phyloP scores from a whole-genome alignment of 1,140 invertebrate genomes.

The Hormaphis cornu region DNA sequence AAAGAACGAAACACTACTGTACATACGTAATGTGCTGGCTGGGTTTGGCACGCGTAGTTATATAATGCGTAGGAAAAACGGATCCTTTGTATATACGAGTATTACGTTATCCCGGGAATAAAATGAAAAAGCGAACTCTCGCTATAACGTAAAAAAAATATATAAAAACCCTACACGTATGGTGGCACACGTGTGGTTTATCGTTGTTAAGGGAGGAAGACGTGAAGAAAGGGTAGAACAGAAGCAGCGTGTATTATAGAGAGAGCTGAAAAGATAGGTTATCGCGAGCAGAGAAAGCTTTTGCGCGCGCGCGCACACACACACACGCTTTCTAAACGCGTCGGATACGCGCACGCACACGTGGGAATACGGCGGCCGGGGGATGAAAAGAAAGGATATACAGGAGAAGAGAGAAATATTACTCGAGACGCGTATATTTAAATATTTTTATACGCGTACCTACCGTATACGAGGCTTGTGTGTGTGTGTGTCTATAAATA shows the following conservation, averaged over 20 bases:
- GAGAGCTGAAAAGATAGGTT: conserved; percentile 23
- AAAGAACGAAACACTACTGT: neutral
- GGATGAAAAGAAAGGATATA: neutral
- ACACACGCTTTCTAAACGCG: neutral
- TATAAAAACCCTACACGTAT: conserved; percentile 9
- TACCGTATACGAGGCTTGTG: neutral
- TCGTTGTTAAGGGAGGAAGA: neutral
- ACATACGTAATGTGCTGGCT: no score
- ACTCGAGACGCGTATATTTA: neutral
- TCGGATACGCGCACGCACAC: no score
- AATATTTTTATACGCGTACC: neutral
- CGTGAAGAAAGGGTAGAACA: neutral
- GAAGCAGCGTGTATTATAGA: neutral
- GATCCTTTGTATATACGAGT: no score
- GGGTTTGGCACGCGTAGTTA: neutral
- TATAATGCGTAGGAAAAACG: neutral
- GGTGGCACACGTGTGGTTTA: neutral
- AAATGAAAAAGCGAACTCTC: conserved; percentile 30
- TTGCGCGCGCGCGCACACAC: neutral
- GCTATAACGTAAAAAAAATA: conserved; percentile 3
- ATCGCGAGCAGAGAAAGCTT: conserved; percentile 11
- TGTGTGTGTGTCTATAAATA: conserved; percentile 24
- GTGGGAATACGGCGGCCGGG: neutral
- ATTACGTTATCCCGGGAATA: conserved; percentile 21
- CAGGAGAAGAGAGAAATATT: conserved; percentile 3